Evolutionary conservation across 1,140 invertebrate genomes (phyloP).

Genomic region (Rhizoglyphus robini): DNA sequence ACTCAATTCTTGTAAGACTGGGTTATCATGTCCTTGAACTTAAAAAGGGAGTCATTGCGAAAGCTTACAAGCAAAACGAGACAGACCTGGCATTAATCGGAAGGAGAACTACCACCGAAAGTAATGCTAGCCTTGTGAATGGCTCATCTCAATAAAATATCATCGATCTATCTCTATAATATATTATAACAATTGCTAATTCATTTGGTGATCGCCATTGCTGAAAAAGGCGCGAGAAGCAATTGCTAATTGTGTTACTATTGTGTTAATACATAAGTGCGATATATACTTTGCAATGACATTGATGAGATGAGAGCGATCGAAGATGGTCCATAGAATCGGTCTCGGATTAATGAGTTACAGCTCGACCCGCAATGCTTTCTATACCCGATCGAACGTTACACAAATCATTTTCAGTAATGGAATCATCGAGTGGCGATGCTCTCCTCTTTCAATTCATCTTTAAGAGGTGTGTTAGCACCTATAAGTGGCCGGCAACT

Average conservation of each 20-base stretch:
- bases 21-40: constrained; percentile 8
- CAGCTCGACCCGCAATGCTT: background rate
- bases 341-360: background rate
- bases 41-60: background rate
- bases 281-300: no score
- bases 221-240: background rate
- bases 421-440: background rate
- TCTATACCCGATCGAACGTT: background rate
- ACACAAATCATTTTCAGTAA: background rate
- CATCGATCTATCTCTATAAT: no score
- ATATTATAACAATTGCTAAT: background rate
- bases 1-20: background rate
- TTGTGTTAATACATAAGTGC: no score
- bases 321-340: background rate
- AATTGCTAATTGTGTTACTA: no score
- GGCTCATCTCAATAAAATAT: no score
- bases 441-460: background rate
- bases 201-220: background rate
- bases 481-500: background rate
- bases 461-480: background rate
- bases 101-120: background rate
- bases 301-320: no score
- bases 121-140: no score
- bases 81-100: no score
- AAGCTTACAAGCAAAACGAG: background rate